A percentile compares a stretch with the other conserved stretches of the same genome.
phyloP scores from a whole-genome alignment of 1,140 invertebrate species.

The Oryctes rhinoceros region DNA sequence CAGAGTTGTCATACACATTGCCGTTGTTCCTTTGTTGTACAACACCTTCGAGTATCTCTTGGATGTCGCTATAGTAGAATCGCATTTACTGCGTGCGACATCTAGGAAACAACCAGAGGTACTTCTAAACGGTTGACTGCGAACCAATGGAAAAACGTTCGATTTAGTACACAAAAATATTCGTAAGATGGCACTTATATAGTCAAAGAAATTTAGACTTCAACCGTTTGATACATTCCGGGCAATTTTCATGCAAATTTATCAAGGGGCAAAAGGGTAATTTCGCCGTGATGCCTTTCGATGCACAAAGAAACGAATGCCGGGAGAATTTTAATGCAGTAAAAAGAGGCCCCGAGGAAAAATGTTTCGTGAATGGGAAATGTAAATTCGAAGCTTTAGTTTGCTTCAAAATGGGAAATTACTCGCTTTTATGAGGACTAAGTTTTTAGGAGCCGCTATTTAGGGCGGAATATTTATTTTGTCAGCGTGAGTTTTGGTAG shows the following conservation, averaged over 20 bases:
- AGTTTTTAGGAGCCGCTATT: conserved; percentile 5
- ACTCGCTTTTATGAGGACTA: not conserved
- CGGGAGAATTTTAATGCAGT: conserved; percentile 40
- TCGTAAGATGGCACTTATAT: conserved; percentile 7
- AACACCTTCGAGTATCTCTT: no score
- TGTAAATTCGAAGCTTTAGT: conserved; percentile 37
- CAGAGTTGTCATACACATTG: no score
- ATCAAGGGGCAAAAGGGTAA: conserved; percentile 50
- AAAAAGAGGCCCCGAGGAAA: conserved; percentile 29
- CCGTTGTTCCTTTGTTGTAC: no score
- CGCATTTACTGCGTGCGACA: no score
- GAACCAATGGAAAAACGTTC: not conserved
- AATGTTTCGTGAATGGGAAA: conserved; percentile 25
- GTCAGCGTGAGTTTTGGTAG: not conserved
- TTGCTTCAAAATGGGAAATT: conserved; percentile 33
- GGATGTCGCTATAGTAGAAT: no score
- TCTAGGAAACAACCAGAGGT: no score
- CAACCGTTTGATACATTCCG: conserved; percentile 40
- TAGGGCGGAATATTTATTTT: conserved; percentile 24
- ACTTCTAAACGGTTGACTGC: no score
- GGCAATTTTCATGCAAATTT: conserved; percentile 56
- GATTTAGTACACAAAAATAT: not conserved
- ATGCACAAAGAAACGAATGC: conserved; percentile 13
- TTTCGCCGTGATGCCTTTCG: conserved; percentile 46
- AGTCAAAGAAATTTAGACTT: not conserved